These are phyloP conservation scores for Ricordea florida DNA, from an alignment of 92 coral and sea anemone species.

Conservation along the genomic window DNA sequence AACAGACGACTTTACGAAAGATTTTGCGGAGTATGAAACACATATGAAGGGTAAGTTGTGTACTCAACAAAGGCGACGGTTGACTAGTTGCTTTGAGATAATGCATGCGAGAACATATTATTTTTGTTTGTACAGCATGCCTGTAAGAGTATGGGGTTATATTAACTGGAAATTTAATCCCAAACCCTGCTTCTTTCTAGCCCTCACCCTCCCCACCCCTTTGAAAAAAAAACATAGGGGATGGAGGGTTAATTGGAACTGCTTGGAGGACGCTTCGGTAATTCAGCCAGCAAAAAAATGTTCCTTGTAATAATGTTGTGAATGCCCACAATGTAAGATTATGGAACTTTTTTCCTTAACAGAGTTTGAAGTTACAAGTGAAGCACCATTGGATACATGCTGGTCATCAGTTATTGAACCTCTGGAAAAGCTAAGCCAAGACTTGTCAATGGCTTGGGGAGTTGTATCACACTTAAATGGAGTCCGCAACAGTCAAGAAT, in stretches of 20 bases:
- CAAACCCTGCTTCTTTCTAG: no score
- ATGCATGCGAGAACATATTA: background rate
- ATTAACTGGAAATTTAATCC: no score
- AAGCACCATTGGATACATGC: background rate
- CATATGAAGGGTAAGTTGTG: conserved; percentile 53
- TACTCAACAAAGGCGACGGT: background rate
- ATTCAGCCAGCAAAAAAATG: background rate
- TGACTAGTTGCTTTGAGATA: background rate
- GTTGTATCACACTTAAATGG: conserved; percentile 79
- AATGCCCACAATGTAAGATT: no score
- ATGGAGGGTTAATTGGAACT: no score
- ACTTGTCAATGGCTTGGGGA: conserved; percentile 91
- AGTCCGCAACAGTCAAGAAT: conserved; percentile 72
- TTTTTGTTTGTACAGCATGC: background rate
- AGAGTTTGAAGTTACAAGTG: background rate
- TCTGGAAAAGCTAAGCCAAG: conserved; percentile 59
- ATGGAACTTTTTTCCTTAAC: background rate
- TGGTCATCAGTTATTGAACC: conserved; percentile 82
- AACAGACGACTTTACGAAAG: conserved; percentile 49
- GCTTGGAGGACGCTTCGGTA: no score
- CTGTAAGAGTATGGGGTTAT: no score
- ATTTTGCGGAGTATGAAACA: conserved; percentile 59
- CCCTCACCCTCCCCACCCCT: no score
- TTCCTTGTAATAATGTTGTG: background rate
- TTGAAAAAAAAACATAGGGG: no score